Evolutionary conservation across 2,113 vertebrate species (phyloP).

Genomic region (Scopus umbretta): DNA sequence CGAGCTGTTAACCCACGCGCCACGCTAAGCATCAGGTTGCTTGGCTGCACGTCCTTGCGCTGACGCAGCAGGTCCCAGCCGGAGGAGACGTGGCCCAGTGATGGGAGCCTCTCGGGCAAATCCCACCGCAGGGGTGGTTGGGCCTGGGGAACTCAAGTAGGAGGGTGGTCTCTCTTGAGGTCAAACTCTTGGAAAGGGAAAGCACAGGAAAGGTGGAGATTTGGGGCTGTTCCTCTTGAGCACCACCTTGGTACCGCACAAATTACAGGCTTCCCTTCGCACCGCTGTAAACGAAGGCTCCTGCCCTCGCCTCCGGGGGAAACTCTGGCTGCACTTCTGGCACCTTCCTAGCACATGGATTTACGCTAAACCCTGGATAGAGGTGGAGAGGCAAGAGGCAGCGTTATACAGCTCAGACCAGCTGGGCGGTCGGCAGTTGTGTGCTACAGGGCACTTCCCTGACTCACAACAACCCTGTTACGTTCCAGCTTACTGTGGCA

Average conservation of each 20-base stretch:
- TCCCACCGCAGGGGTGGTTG: not conserved
- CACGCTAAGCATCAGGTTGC: rapidly evolving
- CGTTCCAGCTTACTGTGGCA: not conserved
- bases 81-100: not conserved
- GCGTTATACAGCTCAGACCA: not conserved
- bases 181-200: not conserved
- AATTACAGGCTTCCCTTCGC: not conserved
- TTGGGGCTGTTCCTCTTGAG: not conserved
- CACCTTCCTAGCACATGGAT: not conserved
- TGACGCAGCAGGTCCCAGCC: rapidly evolving
- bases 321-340: not conserved
- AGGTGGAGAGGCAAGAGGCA: not conserved
- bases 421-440: rapidly evolving
- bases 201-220: not conserved
- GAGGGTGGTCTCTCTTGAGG: not conserved
- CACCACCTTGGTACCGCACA: not conserved
- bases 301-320: not conserved
- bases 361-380: rapidly evolving
- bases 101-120: not conserved
- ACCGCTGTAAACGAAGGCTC: not conserved
- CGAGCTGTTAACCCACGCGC: not conserved
- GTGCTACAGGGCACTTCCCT: not conserved
- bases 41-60: not conserved
- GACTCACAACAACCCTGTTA: rapidly evolving
- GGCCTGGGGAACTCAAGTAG: not conserved